These are phyloP conservation scores for Chelonus formosanus DNA, from an alignment of 2,888 invertebrate genomes.

Conservation along the genomic window DNA sequence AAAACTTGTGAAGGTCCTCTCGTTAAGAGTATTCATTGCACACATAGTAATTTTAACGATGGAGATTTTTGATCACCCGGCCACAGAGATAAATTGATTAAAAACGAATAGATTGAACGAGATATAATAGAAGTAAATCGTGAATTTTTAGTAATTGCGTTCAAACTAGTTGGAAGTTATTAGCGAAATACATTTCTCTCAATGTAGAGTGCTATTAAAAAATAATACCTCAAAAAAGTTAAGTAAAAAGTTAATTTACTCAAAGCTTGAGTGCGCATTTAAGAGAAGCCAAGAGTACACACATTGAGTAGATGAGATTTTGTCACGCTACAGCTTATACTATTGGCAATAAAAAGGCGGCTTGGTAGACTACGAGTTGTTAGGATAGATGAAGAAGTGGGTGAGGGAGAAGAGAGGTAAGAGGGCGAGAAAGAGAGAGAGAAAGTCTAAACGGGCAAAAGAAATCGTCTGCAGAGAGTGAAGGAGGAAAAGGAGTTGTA, in stretches of 20 bases:
- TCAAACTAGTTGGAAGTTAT: background rate
- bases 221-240: background rate
- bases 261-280: constrained; percentile 3
- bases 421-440: background rate
- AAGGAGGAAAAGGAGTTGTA: constrained; percentile 27
- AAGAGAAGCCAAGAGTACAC: background rate
- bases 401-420: constrained; percentile 14
- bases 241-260: constrained; percentile 31
- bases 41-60: too few species aligned
- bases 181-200: background rate
- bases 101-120: too few species aligned
- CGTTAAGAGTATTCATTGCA: too few species aligned
- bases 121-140: too few species aligned
- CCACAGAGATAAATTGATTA: too few species aligned
- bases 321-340: constrained; percentile 34
- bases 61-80: too few species aligned
- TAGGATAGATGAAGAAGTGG: background rate
- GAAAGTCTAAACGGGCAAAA: constrained; percentile 12
- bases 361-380: background rate
- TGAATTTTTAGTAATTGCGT: background rate
- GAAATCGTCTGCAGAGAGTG: constrained; percentile 29
- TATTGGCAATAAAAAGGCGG: constrained; percentile 10
- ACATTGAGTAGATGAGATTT: constrained; percentile 29
- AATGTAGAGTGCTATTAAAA: background rate
- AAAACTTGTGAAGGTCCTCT: too few species aligned